Evolutionary conservation across 2,888 invertebrate genomes (phyloP), one percentile per base, ranked within the genome.

Genomic region (Ceratothoa steindachneri): DNA sequence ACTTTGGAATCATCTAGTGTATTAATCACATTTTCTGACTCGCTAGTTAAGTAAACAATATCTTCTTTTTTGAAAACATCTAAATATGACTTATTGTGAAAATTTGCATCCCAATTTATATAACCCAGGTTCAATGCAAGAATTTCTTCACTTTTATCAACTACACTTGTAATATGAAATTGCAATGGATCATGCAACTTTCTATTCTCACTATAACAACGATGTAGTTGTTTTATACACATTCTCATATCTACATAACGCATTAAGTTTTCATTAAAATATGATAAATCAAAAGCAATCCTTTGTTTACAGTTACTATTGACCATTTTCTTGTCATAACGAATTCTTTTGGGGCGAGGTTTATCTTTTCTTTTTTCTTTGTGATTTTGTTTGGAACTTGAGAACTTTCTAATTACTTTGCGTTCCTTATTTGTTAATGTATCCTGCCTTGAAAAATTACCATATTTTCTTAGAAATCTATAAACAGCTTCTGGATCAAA

Each of bases 161-260:
- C 85, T 72, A 96, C 90, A 84, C 91, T 93, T 1, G 92, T 91
- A 52, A 96, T 87, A 83, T 93, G 89, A 80, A 95, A 89, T 83
- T 93, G 91, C 82, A 95, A 85, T 0, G 97, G 97, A 74, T 90
- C 88, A 19, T 85, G 83, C 1, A 92, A 89, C 82, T 96, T 87
- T 81, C 97, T 87, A 83, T 98, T 97, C 73, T 92, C 88, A 7
- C 96, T 93, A 83, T 98, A 97, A 82, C 95, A 93, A 71, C 94
- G 88, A 80, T 93, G 87, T 81, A 97, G 88, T 86, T 97, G 97
- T 84, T 95, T 95, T 9, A 92, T 90, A 81, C 94, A 90, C 86
- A 95, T 95, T 74, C 89, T 90, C 82, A 95, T 88, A 83, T 96
- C 95, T 29, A 41, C 30, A 52, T 5, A 24, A 19, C 3, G 12